Base-by-base conservation (phyloP, 2,888 invertebrate species). In the Drepana falcataria region DNA sequence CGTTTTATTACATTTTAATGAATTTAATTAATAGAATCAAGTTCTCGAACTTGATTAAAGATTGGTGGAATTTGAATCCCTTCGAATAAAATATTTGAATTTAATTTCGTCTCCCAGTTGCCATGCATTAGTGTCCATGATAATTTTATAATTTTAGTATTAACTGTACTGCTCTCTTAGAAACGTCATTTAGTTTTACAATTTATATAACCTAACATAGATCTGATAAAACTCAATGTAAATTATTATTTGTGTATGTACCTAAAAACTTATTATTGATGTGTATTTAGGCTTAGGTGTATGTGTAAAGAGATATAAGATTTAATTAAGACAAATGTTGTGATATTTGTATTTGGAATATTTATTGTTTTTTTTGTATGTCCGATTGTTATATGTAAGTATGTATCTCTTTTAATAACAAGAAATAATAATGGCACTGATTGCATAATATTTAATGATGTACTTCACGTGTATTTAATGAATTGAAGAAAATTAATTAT, bases 281-380 rank as follows among this genome's bases (percentile, higher is more conserved):
- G 86, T 87, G 78, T 86, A 86, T 21, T 72, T 80, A 78, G 61
- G 69, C 63, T 87, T 84, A 85, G 82, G 76, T 80, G 71, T 85
- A 85, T 84, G 74, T 90, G 85, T 89, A 89, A 88, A 88, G 81
- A 86, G 76, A 81, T 73, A 71, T 83, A 84, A 83, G 78, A 76
- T 70, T 69, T 80, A 76, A 64, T 66, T 88, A 89, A 89, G 87
- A 77, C 79, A 86, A 90, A 89, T 90, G 87, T 88, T 89, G 91
- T 91, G 91, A 91, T 91, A 91, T 90, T 91, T 91, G 91, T 91
- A 91, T 87, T 83, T 91, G 91, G 91, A 91, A 91, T 91, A 91
- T 88, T 89, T 73, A 81, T 84, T 83, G 79, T 75, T 67, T 73
- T 79, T 61, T 63, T 66, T 57, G 57, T 59, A 49, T 35, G 40